Percentiles rank a stretch among this genome's conserved stretches.
Evolutionary conservation across 2,797 vertebrate species (phyloP).

Genomic region (Distichodus sexfasciatus): DNA sequence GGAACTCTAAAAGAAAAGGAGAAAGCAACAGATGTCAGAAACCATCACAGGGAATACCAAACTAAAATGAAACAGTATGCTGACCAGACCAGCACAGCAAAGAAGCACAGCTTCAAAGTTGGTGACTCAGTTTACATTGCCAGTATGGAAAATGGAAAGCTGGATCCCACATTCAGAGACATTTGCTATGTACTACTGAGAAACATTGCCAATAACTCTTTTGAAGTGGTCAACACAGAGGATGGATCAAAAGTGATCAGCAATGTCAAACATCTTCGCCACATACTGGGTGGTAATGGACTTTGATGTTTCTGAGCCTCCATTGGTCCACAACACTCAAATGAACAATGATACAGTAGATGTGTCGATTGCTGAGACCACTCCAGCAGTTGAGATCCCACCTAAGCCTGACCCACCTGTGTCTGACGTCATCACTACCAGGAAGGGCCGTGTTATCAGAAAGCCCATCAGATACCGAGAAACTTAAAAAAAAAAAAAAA

Average conservation of each 20-base stretch:
- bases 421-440: background rate
- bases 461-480: background rate
- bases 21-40: constrained; percentile 2
- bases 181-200: constrained; percentile 34
- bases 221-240: constrained; percentile 33
- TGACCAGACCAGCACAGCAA: constrained; percentile 17
- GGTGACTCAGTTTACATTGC: constrained; percentile 33
- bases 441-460: background rate
- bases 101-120: constrained; percentile 31
- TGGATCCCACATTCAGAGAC: constrained; percentile 37
- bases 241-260: constrained; percentile 30
- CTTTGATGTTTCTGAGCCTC: constrained; percentile 18
- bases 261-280: constrained; percentile 35
- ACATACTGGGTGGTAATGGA: constrained; percentile 24
- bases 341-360: constrained; percentile 3
- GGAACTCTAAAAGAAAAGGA: background rate
- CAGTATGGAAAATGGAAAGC: constrained; percentile 26
- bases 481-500: background rate
- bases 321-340: background rate
- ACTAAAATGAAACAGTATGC: constrained; percentile 30
- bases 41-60: constrained; percentile 4
- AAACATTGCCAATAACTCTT: constrained; percentile 16
- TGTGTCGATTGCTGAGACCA: background rate
- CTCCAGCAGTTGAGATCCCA: background rate
- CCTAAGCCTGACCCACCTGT: background rate